Evolutionary conservation across 2,113 vertebrate genomes (phyloP).

Genomic region (Epinephelus fuscoguttatus): DNA sequence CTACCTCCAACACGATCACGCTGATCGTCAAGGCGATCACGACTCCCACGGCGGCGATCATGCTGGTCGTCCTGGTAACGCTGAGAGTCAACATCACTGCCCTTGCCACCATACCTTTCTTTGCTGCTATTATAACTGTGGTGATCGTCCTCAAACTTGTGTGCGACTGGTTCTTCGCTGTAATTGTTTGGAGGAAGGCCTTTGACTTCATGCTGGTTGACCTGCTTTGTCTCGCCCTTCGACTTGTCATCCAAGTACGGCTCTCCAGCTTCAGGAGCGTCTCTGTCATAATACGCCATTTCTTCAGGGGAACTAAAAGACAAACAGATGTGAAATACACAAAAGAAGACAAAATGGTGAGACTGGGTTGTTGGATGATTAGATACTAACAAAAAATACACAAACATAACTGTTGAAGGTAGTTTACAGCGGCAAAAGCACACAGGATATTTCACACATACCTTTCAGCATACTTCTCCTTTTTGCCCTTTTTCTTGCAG

Average conservation of each 20-base stretch:
- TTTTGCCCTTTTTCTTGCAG: conserved; percentile 65
- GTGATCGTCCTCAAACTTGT: conserved; percentile 53
- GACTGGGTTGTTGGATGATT: no score
- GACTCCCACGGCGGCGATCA: conserved; percentile 28
- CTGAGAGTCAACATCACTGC: conserved; percentile 40
- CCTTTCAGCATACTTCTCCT: conserved; percentile 80
- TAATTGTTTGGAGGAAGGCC: conserved; percentile 14
- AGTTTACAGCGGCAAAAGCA: not conserved
- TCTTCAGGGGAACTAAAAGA: conserved; percentile 57
- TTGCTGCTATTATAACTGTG: conserved; percentile 39
- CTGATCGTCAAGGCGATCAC: conserved; percentile 41
- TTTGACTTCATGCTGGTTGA: conserved; percentile 29
- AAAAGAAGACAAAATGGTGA: not conserved
- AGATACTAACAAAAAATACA: not conserved
- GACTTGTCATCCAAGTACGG: conserved; percentile 63
- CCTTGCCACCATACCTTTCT: conserved; percentile 39
- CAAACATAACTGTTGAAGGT: not conserved
- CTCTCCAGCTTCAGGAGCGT: conserved; percentile 42
- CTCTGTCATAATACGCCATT: conserved; percentile 65
- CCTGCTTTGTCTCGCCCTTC: conserved; percentile 15
- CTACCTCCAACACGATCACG: not conserved
- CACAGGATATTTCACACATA: conserved; percentile 34
- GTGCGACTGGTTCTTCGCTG: not conserved
- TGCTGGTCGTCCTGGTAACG: conserved; percentile 40
- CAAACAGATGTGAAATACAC: not conserved